phyloP scores from a whole-genome alignment of 2,113 vertebrate species.

The Onychorhynchus coronatus region DNA sequence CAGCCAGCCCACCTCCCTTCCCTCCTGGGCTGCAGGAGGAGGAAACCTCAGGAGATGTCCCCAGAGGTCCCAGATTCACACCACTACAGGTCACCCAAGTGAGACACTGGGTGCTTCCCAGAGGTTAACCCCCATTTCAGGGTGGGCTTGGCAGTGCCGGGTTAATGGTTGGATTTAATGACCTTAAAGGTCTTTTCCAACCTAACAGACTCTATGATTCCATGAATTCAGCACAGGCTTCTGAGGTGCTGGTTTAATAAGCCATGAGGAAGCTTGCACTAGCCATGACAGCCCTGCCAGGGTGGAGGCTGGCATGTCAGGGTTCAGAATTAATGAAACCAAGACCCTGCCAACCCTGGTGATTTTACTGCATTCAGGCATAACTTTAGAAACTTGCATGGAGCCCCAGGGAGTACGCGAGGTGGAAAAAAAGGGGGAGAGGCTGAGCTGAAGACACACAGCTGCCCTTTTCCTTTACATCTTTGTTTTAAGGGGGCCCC shows the following conservation, averaged over 20 bases:
- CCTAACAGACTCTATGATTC: background rate
- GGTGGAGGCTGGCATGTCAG: background rate
- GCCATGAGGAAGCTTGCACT: background rate
- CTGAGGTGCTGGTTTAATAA: slow-evolving; percentile 27
- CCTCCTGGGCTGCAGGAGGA: background rate
- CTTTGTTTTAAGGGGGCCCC: background rate
- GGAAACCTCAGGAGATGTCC: background rate
- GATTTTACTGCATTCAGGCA: background rate
- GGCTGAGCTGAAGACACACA: background rate
- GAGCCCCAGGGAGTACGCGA: background rate
- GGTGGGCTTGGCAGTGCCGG: background rate
- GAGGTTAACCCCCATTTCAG: background rate
- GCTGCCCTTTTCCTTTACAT: background rate
- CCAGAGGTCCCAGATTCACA: background rate
- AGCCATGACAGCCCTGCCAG: background rate
- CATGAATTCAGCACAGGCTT: background rate
- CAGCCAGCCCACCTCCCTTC: background rate
- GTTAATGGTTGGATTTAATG: background rate
- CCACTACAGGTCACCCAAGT: background rate
- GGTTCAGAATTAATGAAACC: slow-evolving; percentile 11
- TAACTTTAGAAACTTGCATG: background rate
- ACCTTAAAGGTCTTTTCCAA: background rate
- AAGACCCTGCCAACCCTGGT: background rate
- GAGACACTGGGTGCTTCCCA: fast-evolving
- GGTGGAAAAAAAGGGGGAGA: background rate